These are phyloP conservation scores for Ostrea denselamellosa DNA, from an alignment of 1,140 invertebrate genomes.

Conservation along the genomic window DNA sequence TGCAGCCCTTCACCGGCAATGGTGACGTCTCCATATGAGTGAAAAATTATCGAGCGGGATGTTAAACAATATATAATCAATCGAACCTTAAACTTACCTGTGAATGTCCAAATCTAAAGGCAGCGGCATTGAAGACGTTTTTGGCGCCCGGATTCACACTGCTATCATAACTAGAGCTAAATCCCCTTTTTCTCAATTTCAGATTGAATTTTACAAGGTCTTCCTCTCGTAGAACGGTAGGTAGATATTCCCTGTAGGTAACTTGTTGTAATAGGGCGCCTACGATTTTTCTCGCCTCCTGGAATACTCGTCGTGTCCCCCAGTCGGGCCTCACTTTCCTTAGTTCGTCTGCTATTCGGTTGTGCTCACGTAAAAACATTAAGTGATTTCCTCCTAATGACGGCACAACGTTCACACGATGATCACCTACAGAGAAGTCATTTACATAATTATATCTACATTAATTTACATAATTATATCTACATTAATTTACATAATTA, in stretches of 20 bases:
- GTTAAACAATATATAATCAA: background rate
- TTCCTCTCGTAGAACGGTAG: background rate
- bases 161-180: background rate
- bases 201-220: slow-evolving; percentile 49
- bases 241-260: slow-evolving; percentile 37
- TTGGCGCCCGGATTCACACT: slow-evolving; percentile 6
- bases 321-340: background rate
- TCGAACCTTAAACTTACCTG: slow-evolving; percentile 35
- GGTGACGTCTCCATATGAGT: too few species aligned
- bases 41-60: too few species aligned
- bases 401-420: slow-evolving; percentile 37
- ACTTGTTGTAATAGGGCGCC: slow-evolving; percentile 42
- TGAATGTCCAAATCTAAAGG: slow-evolving; percentile 58
- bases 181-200: background rate
- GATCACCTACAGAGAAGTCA: slow-evolving; percentile 13
- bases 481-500: background rate
- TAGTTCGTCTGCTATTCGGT: slow-evolving; percentile 20
- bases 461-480: too few species aligned
- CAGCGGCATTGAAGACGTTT: slow-evolving; percentile 40
- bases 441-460: background rate
- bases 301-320: background rate
- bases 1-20: too few species aligned
- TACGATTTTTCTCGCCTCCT: slow-evolving; percentile 43
- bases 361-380: slow-evolving; percentile 40
- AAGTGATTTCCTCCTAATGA: slow-evolving; percentile 36